Evolutionary conservation across 53 echinoderm and acorn worm genomes (phyloP).

Genomic region (Hippasteria phrygiana): DNA sequence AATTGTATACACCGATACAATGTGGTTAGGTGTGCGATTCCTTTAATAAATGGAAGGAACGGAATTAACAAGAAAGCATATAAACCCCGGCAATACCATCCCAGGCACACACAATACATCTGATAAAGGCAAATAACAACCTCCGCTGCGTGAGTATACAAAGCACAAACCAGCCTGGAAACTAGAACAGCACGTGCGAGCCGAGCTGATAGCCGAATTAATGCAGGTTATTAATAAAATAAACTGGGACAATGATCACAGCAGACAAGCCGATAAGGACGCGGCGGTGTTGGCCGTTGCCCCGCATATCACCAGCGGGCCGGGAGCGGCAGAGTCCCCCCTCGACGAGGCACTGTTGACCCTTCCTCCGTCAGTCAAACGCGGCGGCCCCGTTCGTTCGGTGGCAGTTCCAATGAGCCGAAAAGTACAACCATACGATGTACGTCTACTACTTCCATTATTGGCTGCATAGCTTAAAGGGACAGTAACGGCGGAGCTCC

Average conservation of each 20-base stretch:
- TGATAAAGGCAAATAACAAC: too few relatives aligned
- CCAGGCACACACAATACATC: too few relatives aligned
- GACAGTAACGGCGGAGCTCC: not conserved
- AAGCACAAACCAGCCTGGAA: not conserved
- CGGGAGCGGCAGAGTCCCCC: not conserved
- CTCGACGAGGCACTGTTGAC: conserved; percentile 48
- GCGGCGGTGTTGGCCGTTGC: conserved; percentile 48
- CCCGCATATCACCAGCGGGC: conserved; percentile 33
- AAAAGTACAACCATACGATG: conserved; percentile 41
- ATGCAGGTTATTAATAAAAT: conserved; percentile 54
- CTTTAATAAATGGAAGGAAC: too few relatives aligned
- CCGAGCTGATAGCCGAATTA: conserved; percentile 51
- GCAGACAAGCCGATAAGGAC: conserved; percentile 40
- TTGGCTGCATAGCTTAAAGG: conserved; percentile 42
- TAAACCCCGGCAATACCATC: too few relatives aligned
- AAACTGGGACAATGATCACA: conserved; percentile 50
- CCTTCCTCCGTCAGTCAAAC: conserved; percentile 42
- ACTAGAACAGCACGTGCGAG: conserved; percentile 56
- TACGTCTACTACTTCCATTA: conserved; percentile 27
- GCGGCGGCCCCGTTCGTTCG: not conserved
- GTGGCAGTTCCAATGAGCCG: conserved; percentile 10
- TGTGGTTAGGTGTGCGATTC: too few relatives aligned
- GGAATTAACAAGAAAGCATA: too few relatives aligned
- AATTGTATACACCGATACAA: too few relatives aligned
- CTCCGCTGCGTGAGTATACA: not conserved